Percentiles rank a stretch among this genome's conserved stretches.
Conservation (phyloP, 1,140 invertebrate species). For the Listronotus oregonensis region DNA sequence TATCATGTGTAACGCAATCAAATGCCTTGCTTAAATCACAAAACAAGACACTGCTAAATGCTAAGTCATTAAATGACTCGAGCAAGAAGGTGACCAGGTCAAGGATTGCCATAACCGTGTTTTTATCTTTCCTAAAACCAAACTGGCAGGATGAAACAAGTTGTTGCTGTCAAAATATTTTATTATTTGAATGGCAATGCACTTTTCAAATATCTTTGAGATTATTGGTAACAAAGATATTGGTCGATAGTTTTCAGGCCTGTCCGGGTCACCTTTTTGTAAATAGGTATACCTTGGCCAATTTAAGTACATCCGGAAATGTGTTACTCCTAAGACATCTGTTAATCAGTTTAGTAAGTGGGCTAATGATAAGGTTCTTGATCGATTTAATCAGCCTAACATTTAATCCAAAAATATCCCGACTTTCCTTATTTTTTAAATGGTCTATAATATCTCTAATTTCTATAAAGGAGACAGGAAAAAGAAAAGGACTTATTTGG, state of each 20-base stretch:
- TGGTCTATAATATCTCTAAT: constrained; percentile 2
- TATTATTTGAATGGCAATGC: background rate
- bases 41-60: background rate
- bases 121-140: background rate
- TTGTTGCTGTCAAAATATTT: background rate
- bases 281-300: constrained; percentile 4
- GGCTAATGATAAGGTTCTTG: background rate
- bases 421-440: constrained; percentile 1
- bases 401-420: background rate
- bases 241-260: constrained; percentile 4
- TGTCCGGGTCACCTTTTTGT: background rate
- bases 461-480: background rate
- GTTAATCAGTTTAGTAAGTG: constrained; percentile 5
- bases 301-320: constrained; percentile 1
- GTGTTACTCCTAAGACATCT: background rate
- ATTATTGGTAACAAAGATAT: background rate
- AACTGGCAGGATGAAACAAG: background rate
- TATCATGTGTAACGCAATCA: background rate
- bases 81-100: background rate
- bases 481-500: background rate
- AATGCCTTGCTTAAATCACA: background rate
- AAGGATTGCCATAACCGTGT: background rate
- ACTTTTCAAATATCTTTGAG: constrained; percentile 3
- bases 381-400: background rate
- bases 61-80: background rate